Base-by-base conservation (phyloP, 2,113 vertebrate species). In the Lepisosteus oculatus region DNA sequence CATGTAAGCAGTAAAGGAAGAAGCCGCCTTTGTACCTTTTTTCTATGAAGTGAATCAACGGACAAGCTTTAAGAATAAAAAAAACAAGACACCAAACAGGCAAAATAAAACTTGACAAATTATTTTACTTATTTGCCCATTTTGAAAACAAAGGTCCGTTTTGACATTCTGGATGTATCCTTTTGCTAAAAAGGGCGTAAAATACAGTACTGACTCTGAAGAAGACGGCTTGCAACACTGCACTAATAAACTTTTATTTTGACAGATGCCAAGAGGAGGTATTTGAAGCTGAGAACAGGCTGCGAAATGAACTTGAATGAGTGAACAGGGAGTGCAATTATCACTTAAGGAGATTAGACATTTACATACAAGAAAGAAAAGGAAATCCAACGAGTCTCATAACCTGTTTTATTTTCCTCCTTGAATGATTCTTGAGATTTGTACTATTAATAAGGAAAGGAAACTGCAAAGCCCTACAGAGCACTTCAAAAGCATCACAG, bases 281-380 rank as follows among this genome's bases (percentile, higher is more conserved):
- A 79, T 78, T 84, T 86, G 79, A 86, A 90, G 86, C 82, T 80
- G 85, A 78, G 74, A 78, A 79, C 71, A 71, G 67, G 64, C 57
- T 45, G 61, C 68, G 74, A 80, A 76, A 81, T 79, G 73, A 67
- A 67, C 74, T 73, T 73, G 79, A 72, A 74, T 61, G 73, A 81
- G 78, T 77, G 81, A 83, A 85, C 87, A 88, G 79, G 85, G 42
- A 45, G 47, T 59, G 55, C 65, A 47, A 68, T 73, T 73, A 67
- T 43, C 42, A 73, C 43, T 51, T 42, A 11, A 12, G 7, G 29
- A 61, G 55, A 67, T 59, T 45, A 61, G 17, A 41, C 55, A 61
- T 47, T 61, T 64, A 17, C 41, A 71, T 71, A 29, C 47, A 59
- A 42, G 42, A 45, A 59, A 70, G 44, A 61, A 47, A 12, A 65